These are phyloP conservation scores for Lasioglossum zephyrum DNA, from an alignment of 2,888 invertebrate species.

Conservation along the genomic window DNA sequence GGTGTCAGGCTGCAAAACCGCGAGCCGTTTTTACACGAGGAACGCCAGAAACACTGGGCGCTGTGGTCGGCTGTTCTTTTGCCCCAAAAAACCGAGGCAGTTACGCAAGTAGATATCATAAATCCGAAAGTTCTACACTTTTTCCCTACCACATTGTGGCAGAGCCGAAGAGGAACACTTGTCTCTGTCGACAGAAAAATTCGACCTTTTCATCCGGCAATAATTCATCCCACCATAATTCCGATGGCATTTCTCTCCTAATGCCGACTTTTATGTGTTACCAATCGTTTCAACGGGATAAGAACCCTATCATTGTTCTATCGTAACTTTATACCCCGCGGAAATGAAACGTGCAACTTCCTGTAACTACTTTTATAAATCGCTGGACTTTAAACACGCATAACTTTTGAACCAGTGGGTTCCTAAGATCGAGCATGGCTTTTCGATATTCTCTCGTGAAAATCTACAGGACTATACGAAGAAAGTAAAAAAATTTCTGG, in stretches of 20 bases:
- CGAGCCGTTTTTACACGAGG: slow-evolving; percentile 9
- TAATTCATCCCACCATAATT: neutral
- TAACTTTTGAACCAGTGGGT: too few species aligned
- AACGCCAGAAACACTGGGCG: slow-evolving; percentile 19
- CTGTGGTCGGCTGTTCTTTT: neutral
- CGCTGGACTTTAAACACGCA: too few species aligned
- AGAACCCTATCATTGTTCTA: neutral
- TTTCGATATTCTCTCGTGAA: too few species aligned
- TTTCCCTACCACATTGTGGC: neutral
- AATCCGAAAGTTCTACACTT: slow-evolving; percentile 17
- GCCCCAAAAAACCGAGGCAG: neutral
- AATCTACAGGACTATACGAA: too few species aligned
- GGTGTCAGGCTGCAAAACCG: slow-evolving; percentile 11
- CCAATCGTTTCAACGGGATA: neutral
- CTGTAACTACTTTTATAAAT: neutral
- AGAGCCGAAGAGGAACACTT: neutral
- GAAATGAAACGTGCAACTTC: neutral
- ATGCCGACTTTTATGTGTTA: neutral
- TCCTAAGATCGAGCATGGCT: too few species aligned
- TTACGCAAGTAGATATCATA: slow-evolving; percentile 26
- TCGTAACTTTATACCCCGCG: neutral
- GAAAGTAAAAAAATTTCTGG: too few species aligned
- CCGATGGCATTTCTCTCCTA: neutral
- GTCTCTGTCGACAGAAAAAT: slow-evolving; percentile 6
- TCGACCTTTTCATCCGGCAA: neutral